Base-by-base conservation (phyloP, 2,113 vertebrate species). In the Xyrauchen texanus region DNA sequence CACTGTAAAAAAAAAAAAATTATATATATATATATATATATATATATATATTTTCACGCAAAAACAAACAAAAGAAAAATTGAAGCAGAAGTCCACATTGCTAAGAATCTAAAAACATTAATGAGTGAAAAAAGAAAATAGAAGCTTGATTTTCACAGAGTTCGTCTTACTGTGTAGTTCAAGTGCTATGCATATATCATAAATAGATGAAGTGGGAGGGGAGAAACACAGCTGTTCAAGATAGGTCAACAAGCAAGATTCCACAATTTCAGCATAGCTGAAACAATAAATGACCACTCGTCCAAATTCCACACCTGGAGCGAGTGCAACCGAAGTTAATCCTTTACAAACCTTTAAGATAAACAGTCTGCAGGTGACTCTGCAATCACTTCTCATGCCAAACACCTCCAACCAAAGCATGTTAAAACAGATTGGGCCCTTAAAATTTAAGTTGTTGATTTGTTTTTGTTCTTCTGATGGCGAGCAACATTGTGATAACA, bases 101-200 rank as follows among this genome's bases (percentile, higher is more conserved):
- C 90, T 81, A 88, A 89, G 77, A 79, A 85, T 34, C 21, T 34
- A 61, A 83, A 86, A 79, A 87, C 86, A 89, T 87, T 67, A 81
- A n/a, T n/a, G 66, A 75, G 68, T 58, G 76, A 74, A 79, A 83
- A 76, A 78, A 7, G 69, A 34, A 63, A 70, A 62, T 55, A 86
- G 87, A 16, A 79, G 57, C 13, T 61, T 73, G 6, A 83, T 58
- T 86, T 85, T 84, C 90, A 34, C 21, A 3, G 21, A 1, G 1
- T 34, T 34, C 21, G 1, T 34, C 21, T 34, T 3, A 89, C 85
- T 89, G 89, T 88, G 72, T 87, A 88, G 83, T 84, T 91, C 75
- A 89, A 91, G 89, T 89, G 91, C 90, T 92, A 93, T 90, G 88
- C 85, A 90, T 89, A 91, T 82, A 86, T 91, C 90, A 93, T 93